Evolutionary conservation across 1,140 invertebrate species (phyloP), one percentile per base, ranked within the genome.

Genomic region (Chionoecetes opilio): DNA sequence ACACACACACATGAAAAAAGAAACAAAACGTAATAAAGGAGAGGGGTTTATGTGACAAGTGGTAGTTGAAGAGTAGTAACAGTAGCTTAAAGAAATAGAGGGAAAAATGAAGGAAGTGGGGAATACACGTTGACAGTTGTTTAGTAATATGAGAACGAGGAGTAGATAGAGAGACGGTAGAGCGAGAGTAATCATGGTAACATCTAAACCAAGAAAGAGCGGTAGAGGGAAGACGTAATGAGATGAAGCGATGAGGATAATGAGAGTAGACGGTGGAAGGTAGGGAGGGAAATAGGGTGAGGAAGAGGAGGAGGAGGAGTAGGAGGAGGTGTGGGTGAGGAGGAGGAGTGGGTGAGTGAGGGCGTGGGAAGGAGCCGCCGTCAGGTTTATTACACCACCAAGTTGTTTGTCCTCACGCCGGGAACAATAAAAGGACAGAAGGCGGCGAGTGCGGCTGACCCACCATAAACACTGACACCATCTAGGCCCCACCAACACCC

Each of bases 381-480:
- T n/a, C 21, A 21, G 63, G 63, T 75, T 75, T 75, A 90, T 31
- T 90, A 37, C 41, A 90, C 29, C 6, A 32, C 29, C 11, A 11
- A 86, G 84, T 26, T 86, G 84, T 86, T 35, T 86, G 35, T 34
- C 84, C 32, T 86, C 3, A 86, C 35, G 84, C 35, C 84, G 35
- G 84, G 32, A 86, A 38, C 84, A 86, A 38, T 86, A 38, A 38
- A 86, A 21, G 84, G 84, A 38, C 84, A 86, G 32, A 21, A 21
- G 34, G 34, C 35, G 32, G 35, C 17, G 86, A 29, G 35, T 41
- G 35, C 26, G 38, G 38, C 32, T 11, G 6, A 32, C 84, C 26
- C 88, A 90, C 88, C 29, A 90, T 29, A 41, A 90, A 41, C 38
- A 53, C 35, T n/a, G 37, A 37, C 38, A 90, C 37, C 38, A 90